A percentile compares a stretch with the other conserved stretches of the same genome.
These are phyloP conservation scores for Drosophila aldrichi DNA, from an alignment of 2,888 invertebrate species.

Conservation along the genomic window DNA sequence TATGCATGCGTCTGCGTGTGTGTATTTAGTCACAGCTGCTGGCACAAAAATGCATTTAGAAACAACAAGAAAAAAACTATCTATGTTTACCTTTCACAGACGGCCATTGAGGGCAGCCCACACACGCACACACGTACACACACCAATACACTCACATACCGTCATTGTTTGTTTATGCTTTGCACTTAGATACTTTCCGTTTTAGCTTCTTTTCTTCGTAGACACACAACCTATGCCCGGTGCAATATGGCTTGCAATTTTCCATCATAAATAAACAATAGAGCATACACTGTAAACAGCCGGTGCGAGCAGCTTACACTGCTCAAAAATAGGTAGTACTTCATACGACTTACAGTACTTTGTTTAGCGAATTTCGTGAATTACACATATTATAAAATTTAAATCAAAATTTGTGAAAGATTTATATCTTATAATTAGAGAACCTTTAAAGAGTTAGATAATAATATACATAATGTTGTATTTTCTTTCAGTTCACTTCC, in stretches of 20 bases:
- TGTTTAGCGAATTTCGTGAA: no score
- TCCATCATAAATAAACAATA: conserved; percentile 26
- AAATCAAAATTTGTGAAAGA: neutral
- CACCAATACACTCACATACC: neutral
- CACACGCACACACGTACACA: conserved; percentile 17
- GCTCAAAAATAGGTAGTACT: neutral
- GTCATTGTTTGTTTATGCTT: conserved; percentile 35
- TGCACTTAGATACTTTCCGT: conserved; percentile 22
- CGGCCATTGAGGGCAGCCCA: conserved; percentile 42
- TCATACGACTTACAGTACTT: no score
- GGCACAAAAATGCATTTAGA: conserved; percentile 59
- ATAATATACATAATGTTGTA: neutral
- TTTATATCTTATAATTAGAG: no score
- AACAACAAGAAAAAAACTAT: conserved; percentile 41
- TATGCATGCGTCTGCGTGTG: no score
- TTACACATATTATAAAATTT: neutral
- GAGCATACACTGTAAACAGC: conserved; percentile 15
- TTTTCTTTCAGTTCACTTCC: conserved; percentile 8
- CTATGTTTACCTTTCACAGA: conserved; percentile 71
- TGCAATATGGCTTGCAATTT: conserved; percentile 39
- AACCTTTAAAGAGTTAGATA: no score
- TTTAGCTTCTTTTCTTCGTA: conserved; percentile 30
- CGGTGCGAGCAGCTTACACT: conserved; percentile 24
- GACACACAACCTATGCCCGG: conserved; percentile 23
- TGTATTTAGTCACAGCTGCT: conserved; percentile 42